Percentiles rank a stretch among this genome's conserved stretches.
Conservation (phyloP, 2,113 vertebrate genomes). For the Grammomys surdaster region DNA sequence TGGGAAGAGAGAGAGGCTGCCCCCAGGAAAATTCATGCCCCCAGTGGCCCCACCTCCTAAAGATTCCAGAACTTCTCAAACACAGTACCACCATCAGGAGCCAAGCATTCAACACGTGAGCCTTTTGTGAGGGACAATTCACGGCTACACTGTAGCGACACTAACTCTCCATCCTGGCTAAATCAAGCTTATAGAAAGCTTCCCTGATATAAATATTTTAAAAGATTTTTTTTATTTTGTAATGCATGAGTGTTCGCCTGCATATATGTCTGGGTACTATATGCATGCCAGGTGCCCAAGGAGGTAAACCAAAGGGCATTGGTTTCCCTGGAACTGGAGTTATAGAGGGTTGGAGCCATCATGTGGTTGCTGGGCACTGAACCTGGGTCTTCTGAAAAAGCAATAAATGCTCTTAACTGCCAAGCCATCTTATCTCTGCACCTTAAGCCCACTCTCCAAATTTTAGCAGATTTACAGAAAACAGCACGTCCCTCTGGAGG, state of each 20-base stretch:
- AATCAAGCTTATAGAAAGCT: background rate
- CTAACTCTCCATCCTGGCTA: background rate
- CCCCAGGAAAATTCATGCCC: background rate
- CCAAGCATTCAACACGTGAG: background rate
- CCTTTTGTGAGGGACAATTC: background rate
- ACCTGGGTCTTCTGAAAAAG: background rate
- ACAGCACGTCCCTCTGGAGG: fast-evolving
- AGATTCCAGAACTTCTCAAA: background rate
- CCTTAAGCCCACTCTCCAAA: background rate
- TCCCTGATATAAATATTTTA: background rate
- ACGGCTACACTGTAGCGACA: background rate
- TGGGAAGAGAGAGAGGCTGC: too few species aligned
- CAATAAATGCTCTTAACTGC: background rate
- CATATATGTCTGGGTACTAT: background rate
- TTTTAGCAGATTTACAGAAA: background rate
- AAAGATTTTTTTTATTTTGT: background rate
- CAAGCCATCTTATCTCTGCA: background rate
- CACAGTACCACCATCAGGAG: background rate
- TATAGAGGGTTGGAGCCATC: background rate
- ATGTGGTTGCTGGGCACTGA: background rate
- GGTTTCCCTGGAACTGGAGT: background rate
- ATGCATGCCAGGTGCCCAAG: background rate
- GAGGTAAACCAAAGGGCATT: background rate
- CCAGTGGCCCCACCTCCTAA: background rate
- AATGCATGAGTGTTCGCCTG: background rate